These are phyloP conservation scores for Aix galericulata DNA, from an alignment of 2,113 vertebrate species.

Conservation along the genomic window DNA sequence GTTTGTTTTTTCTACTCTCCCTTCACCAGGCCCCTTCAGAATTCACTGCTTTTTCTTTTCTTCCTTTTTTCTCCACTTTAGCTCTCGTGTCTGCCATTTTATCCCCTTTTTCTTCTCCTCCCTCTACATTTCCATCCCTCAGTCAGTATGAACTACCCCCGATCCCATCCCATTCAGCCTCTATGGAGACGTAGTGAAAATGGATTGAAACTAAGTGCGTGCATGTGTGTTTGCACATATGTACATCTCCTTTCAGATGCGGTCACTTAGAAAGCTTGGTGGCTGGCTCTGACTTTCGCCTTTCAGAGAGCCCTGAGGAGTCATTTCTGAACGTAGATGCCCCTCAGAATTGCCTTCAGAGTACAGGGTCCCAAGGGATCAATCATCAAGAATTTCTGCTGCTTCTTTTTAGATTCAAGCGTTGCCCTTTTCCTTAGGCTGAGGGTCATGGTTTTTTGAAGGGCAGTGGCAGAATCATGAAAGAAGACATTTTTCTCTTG, in stretches of 20 bases:
- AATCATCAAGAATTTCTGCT: conserved; percentile 21
- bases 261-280: not conserved
- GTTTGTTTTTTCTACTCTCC: not conserved
- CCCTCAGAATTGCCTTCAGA: conserved; percentile 4
- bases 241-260: not conserved
- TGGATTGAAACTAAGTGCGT: not conserved
- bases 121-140: not conserved
- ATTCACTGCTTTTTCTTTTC: not conserved
- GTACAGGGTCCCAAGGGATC: not conserved
- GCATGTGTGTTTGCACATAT: accelerated
- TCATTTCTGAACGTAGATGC: not conserved
- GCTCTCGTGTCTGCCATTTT: not conserved
- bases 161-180: not conserved
- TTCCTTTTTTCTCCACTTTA: not conserved
- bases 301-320: conserved; percentile 18
- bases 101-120: not conserved
- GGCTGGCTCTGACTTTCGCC: not conserved
- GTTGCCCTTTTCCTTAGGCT: conserved; percentile 37
- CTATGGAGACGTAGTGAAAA: not conserved
- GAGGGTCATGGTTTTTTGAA: conserved; percentile 47
- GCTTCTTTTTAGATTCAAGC: conserved; percentile 33
- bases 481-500: conserved; percentile 35
- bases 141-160: not conserved
- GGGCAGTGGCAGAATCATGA: conserved; percentile 30
- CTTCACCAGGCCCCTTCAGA: not conserved